Percentiles rank a stretch among this genome's conserved stretches.
These are phyloP conservation scores for Helicoverpa armigera DNA, from an alignment of 1,140 invertebrate species.

Conservation along the genomic window DNA sequence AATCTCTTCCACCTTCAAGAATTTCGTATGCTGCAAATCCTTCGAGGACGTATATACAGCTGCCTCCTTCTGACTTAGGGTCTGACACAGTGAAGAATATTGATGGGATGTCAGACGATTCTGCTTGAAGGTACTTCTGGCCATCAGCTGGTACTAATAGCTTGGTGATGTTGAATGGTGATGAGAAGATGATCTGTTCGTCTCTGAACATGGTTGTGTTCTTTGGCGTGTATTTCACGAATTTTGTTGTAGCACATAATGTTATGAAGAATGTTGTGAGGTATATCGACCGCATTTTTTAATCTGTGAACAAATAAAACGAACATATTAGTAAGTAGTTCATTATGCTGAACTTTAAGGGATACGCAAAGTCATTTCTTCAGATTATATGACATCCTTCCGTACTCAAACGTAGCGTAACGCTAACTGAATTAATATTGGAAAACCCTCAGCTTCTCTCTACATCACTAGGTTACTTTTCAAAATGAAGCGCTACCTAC, in stretches of 20 bases:
- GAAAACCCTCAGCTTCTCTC: too few species aligned
- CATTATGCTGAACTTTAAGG: too few species aligned
- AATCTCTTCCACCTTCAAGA: constrained; percentile 75
- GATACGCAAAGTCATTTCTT: too few species aligned
- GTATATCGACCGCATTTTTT: neutral
- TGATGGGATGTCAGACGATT: constrained; percentile 67
- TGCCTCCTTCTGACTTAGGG: constrained; percentile 66
- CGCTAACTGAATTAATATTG: too few species aligned
- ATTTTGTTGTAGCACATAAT: neutral
- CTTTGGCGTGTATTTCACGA: neutral
- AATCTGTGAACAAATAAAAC: neutral
- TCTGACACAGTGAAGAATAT: constrained; percentile 76
- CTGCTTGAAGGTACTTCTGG: constrained; percentile 59
- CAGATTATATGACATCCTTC: too few species aligned
- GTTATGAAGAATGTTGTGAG: constrained; percentile 4
- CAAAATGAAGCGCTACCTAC: too few species aligned
- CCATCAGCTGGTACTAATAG: constrained; percentile 70
- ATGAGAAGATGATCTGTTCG: constrained; percentile 72
- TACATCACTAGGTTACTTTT: too few species aligned
- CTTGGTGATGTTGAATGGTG: constrained; percentile 69
- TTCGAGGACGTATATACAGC: constrained; percentile 77
- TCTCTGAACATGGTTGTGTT: constrained; percentile 64
- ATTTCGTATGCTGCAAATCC: constrained; percentile 76
- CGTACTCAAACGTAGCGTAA: too few species aligned
- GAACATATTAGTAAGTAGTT: neutral